Evolutionary conservation across 2,113 vertebrate species (phyloP).

Genomic region (Ploceus nigricollis): DNA sequence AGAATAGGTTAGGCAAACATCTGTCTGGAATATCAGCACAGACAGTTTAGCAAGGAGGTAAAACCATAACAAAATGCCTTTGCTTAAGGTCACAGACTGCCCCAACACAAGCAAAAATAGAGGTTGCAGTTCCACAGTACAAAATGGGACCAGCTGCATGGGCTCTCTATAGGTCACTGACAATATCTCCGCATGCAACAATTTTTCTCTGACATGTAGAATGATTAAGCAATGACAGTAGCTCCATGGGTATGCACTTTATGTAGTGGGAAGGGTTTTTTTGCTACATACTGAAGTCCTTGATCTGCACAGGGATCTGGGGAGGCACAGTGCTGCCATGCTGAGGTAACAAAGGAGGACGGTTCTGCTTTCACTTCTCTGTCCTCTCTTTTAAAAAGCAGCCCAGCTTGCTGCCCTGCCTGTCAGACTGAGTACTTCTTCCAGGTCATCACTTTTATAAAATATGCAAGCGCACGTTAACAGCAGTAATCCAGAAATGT

Average conservation of each 20-base stretch:
- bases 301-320: not conserved
- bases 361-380: not conserved
- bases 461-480: conserved; percentile 3
- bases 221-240: not conserved
- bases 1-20: conserved; percentile 24
- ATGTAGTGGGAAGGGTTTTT: not conserved
- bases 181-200: not conserved
- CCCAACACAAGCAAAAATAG: not conserved
- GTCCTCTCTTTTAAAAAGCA: not conserved
- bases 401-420: not conserved
- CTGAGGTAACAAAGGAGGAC: not conserved
- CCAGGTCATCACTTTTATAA: conserved; percentile 10
- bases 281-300: not conserved
- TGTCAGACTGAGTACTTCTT: not conserved
- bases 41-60: not conserved
- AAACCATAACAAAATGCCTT: not conserved
- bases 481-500: not conserved
- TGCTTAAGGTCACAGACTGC: conserved; percentile 2
- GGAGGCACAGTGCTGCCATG: not conserved
- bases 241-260: not conserved
- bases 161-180: not conserved
- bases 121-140: not conserved
- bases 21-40: not conserved
- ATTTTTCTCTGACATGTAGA: not conserved
- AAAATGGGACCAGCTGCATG: not conserved